Evolutionary conservation across 2,113 vertebrate species (phyloP).

Genomic region (Notothenia rossii): DNA sequence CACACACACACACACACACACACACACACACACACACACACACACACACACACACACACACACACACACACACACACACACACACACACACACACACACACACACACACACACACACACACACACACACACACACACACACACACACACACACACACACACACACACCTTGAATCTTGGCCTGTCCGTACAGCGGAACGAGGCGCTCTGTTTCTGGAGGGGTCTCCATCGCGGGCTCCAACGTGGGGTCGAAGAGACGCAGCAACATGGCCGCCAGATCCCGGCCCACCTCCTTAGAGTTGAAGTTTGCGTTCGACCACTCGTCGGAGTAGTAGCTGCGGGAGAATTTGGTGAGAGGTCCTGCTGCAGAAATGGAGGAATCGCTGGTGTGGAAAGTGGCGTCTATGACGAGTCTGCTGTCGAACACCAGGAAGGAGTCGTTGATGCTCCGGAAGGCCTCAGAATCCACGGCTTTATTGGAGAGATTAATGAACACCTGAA

Average conservation of each 20-base stretch:
- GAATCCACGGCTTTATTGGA: constrained; percentile 86
- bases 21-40: too few species aligned
- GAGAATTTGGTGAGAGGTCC: constrained; percentile 94
- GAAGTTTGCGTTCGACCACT: constrained; percentile 88
- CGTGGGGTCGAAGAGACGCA: constrained; percentile 88
- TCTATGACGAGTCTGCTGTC: constrained; percentile 90
- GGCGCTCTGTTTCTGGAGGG: constrained; percentile 71
- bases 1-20: too few species aligned
- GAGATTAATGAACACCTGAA: constrained; percentile 91
- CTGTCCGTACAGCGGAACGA: constrained; percentile 86
- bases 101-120: too few species aligned
- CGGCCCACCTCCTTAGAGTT: constrained; percentile 91
- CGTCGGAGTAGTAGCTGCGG: constrained; percentile 84
- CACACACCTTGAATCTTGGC: constrained; percentile 85
- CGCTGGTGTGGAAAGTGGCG: constrained; percentile 86
- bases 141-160: too few species aligned
- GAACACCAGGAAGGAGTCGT: constrained; percentile 88
- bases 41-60: too few species aligned
- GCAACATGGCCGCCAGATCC: constrained; percentile 87
- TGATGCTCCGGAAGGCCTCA: constrained; percentile 88
- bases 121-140: too few species aligned
- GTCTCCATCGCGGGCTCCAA: constrained; percentile 57
- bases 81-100: too few species aligned
- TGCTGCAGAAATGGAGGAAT: constrained; percentile 86
- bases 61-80: too few species aligned